phyloP scores from a whole-genome alignment of 2,113 vertebrate genomes.

The Pao palembangensis region DNA sequence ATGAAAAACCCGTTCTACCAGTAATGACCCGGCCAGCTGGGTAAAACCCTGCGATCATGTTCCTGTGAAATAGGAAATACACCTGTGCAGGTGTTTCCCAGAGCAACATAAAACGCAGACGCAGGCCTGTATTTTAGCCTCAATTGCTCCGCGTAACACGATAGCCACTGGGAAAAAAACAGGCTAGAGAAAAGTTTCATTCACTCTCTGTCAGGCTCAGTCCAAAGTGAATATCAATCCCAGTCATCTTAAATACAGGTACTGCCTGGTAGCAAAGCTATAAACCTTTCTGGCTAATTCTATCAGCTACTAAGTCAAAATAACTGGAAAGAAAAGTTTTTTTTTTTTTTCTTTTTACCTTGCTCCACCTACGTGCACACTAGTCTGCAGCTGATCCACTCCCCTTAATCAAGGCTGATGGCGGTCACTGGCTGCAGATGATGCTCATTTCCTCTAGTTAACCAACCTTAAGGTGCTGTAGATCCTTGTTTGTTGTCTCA shows the following conservation, averaged over 20 bases:
- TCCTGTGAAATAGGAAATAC: slow-evolving; percentile 30
- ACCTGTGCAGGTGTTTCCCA: slow-evolving; percentile 41
- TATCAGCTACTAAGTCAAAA: background rate
- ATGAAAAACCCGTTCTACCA: background rate
- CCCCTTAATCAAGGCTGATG: slow-evolving; percentile 59
- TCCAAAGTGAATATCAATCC: no score
- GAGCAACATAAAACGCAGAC: slow-evolving; percentile 9
- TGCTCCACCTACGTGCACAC: slow-evolving; percentile 13
- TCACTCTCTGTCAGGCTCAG: slow-evolving; percentile 5
- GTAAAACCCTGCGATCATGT: slow-evolving; percentile 24
- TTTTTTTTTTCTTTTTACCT: slow-evolving; percentile 22
- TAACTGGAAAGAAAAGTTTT: background rate
- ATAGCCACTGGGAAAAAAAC: slow-evolving; percentile 17
- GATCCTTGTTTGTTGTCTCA: slow-evolving; percentile 60
- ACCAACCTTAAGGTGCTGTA: slow-evolving; percentile 37
- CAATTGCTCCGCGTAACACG: slow-evolving; percentile 29
- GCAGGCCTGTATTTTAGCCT: slow-evolving; percentile 13
- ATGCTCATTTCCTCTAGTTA: slow-evolving; percentile 61
- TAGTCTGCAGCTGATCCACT: slow-evolving; percentile 47
- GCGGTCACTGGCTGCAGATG: slow-evolving; percentile 65
- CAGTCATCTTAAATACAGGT: background rate
- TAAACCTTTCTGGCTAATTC: background rate
- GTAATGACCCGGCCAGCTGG: slow-evolving; percentile 21
- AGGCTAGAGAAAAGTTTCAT: slow-evolving; percentile 28
- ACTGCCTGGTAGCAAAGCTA: no score